Evolutionary conservation across 2,888 invertebrate genomes (phyloP), one percentile per base, ranked within the genome.

Genomic region (Plebejus argus): DNA sequence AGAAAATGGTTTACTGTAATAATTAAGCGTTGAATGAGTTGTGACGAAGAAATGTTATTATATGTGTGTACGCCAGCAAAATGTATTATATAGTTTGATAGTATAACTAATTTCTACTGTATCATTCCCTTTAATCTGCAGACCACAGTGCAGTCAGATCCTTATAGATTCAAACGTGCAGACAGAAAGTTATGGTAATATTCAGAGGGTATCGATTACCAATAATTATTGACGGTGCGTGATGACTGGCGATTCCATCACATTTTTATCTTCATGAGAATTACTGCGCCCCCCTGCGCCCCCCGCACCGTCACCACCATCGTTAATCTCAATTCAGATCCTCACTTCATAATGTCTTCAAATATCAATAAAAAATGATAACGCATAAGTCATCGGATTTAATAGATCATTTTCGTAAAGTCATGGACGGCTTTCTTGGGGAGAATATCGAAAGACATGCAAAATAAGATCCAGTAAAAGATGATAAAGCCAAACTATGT

Each of bases 251-350:
- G 23, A 49, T 45, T 23, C 8, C 6, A 1, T 8, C 45, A 72
- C 72, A 28, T 49, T 72, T 72, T 72, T 72, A 72, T 72, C 28
- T 49, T 23, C 49, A 49, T 12, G 23, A 20, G 72, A 72, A 72
- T 45, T 45, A 72, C 49, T 20, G 72, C 45, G 15, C 3, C 49
- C 49, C 49, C 49, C 28, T 28, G 15, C 49, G 15, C 49, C 49
- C 49, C 49, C 10, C 39, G 4, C 49, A 0, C 18, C 53, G 45
- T 72, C 49, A 72, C 12, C 8, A 45, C 12, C 49, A 45, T 72
- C 72, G 72, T 72, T 72, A 72, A 72, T 72, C 72, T 72, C 72
- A 20, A 72, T 72, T 45, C 72, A n/a, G n/a, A 18, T 39, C 70
- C 39, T 71, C 35, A 39, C 71, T 71, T 39, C 33, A 66, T 66